Conservation (phyloP, 2,888 invertebrate species). For the Drosophila merina region DNA sequence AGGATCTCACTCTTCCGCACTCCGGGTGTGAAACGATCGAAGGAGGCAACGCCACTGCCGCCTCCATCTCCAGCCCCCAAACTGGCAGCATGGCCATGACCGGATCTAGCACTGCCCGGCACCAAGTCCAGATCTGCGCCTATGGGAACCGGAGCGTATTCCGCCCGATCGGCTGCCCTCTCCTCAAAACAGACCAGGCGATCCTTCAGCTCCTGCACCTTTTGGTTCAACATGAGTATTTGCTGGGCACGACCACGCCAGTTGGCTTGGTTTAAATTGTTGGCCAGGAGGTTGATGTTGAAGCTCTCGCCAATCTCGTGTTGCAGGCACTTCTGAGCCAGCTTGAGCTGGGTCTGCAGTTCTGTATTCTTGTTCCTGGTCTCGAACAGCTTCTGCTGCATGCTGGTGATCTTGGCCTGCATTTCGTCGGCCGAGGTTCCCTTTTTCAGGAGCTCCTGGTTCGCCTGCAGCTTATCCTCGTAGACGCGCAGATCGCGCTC, state of each 20-base stretch:
- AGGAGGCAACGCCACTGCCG: slow-evolving; percentile 23
- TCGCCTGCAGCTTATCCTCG: slow-evolving; percentile 54
- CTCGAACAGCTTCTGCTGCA: slow-evolving; percentile 87
- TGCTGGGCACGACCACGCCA: slow-evolving; percentile 93
- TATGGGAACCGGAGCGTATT: slow-evolving; percentile 55
- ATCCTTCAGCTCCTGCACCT: slow-evolving; percentile 87
- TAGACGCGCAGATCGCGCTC: slow-evolving; percentile 60
- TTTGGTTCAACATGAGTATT: slow-evolving; percentile 88
- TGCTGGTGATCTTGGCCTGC: slow-evolving; percentile 83
- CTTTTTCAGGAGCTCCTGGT: slow-evolving; percentile 53
- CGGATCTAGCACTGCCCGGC: slow-evolving; percentile 29
- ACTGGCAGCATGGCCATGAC: slow-evolving; percentile 11
- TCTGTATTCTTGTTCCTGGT: slow-evolving; percentile 88
- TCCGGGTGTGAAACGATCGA: slow-evolving; percentile 79
- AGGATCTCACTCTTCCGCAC: slow-evolving; percentile 86
- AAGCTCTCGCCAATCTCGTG: slow-evolving; percentile 91
- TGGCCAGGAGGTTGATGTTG: slow-evolving; percentile 86
- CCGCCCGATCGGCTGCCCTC: slow-evolving; percentile 50
- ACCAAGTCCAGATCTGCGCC: slow-evolving; percentile 49
- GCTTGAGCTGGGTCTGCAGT: slow-evolving; percentile 89
- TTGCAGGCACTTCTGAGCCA: slow-evolving; percentile 89
- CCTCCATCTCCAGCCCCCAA: slow-evolving; percentile 44
- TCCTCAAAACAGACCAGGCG: slow-evolving; percentile 84
- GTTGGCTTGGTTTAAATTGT: slow-evolving; percentile 86
- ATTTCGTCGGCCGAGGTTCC: slow-evolving; percentile 85